phyloP scores from a whole-genome alignment of 2,113 vertebrate genomes.

The Eidolon helvum region DNA sequence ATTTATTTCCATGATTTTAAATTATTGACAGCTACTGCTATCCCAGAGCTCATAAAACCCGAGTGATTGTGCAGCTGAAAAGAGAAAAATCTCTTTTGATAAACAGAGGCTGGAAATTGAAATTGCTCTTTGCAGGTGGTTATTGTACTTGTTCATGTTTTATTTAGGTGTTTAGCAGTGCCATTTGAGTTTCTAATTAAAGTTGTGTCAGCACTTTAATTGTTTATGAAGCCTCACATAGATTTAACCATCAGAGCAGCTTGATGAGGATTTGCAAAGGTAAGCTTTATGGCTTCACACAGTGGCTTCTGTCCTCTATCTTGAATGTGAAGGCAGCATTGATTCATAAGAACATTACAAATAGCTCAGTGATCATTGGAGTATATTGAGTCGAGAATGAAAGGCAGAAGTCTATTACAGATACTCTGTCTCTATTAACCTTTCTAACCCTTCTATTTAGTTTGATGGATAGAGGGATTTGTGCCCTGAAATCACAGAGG shows the following conservation, averaged over 20 bases:
- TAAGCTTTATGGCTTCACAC: constrained; percentile 30
- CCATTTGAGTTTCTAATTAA: constrained; percentile 43
- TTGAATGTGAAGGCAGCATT: constrained; percentile 44
- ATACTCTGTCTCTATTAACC: constrained; percentile 71
- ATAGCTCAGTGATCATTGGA: not conserved
- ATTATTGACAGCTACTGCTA: not conserved
- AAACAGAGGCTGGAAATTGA: not conserved
- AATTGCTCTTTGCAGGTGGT: not conserved
- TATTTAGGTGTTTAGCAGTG: constrained; percentile 42
- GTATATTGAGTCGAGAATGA: constrained; percentile 54
- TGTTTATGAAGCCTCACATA: constrained; percentile 49
- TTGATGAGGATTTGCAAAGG: constrained; percentile 30
- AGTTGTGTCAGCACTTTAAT: not conserved
- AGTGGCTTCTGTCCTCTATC: not conserved
- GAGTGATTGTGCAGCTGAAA: not conserved
- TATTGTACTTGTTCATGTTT: constrained; percentile 42
- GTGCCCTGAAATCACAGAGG: constrained; percentile 33
- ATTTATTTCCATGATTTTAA: constrained; percentile 21
- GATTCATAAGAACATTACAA: constrained; percentile 58
- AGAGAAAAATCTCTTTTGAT: not conserved
- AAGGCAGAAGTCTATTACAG: constrained; percentile 60
- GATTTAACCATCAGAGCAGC: constrained; percentile 26
- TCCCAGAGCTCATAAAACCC: not conserved
- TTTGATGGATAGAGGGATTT: constrained; percentile 67
- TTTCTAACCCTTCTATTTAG: constrained; percentile 64